Evolutionary conservation across 2,113 vertebrate species (phyloP), one percentile per base, ranked within the genome.

Genomic region (Toxotes jaculatrix): DNA sequence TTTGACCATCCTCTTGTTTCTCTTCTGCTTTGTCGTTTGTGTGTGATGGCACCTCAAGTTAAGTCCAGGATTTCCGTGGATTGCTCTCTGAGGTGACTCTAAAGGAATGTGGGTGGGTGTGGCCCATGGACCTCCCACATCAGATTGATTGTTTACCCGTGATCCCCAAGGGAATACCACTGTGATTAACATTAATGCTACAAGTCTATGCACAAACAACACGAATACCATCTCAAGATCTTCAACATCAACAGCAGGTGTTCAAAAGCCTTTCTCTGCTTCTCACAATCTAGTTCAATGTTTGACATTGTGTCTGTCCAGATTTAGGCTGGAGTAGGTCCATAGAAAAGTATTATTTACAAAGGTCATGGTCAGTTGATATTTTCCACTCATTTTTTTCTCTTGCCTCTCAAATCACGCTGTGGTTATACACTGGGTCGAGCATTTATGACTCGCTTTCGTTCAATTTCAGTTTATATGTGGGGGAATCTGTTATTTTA

Each of bases 111-210:
- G 63, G 79, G 32, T 69, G 56, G 72, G 57, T 79, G 75, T 74
- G 65, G 67, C 75, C 27, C 45, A 17, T 3, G 49, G 87, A 90
- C 91, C 86, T 84, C 88, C 83, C 62, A 89, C 77, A 65, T 63
- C 31, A 49, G 45, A 56, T 32, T 21, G 69, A 77, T 80, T 85
- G 74, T 91, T 80, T 76, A 38, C 47, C n/a, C 70, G 8, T 23
- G 56, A 68, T 68, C 88, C 79, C 60, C 55, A 69, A 68, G 85
- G 71, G 83, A 89, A 90, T 64, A 67, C 76, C 47, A 47, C 49
- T 10, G 84, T 72, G 88, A 86, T 88, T 86, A 84, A 85, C 81
- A 81, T 72, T 84, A 84, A 91, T 89, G 83, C 82, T 32, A 83
- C 89, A 86, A 70, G 75, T 85, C 75, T 51, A 49, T 55, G 83